Evolutionary conservation across 2,888 invertebrate genomes (phyloP).

Genomic region (Ditylenchus weischeri): DNA sequence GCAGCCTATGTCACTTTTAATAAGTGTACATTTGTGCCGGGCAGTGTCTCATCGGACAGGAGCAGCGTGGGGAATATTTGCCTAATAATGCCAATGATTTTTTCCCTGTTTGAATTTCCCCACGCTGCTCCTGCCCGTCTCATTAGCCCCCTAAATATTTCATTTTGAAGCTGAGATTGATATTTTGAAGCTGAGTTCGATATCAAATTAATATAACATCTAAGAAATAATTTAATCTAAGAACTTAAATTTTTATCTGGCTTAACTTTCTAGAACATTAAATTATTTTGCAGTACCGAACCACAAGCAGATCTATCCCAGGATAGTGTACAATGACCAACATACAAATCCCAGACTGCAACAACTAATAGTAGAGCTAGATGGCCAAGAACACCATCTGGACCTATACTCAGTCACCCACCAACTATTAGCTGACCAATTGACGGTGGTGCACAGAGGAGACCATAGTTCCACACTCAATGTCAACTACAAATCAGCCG

Average conservation of each 20-base stretch:
- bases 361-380: slow-evolving; percentile 33
- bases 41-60: too few species aligned
- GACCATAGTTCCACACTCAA: slow-evolving; percentile 3
- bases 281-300: slow-evolving; percentile 30
- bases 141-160: too few species aligned
- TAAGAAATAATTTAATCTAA: too few species aligned
- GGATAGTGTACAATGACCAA: slow-evolving; percentile 8
- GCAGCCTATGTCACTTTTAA: too few species aligned
- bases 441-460: slow-evolving; percentile 37
- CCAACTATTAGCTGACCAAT: slow-evolving; percentile 38
- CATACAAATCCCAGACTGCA: slow-evolving; percentile 8
- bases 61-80: too few species aligned
- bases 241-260: not conserved
- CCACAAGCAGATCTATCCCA: slow-evolving; percentile 34
- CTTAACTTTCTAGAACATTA: not conserved
- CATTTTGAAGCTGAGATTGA: too few species aligned
- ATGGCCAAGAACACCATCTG: slow-evolving; percentile 32
- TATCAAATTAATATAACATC: too few species aligned
- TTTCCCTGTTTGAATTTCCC: too few species aligned
- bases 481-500: not conserved
- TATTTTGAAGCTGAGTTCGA: too few species aligned
- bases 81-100: too few species aligned
- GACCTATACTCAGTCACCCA: slow-evolving; percentile 43
- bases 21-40: too few species aligned
- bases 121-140: too few species aligned